Conservation (phyloP, 2,797 vertebrate species). For the Pelochelys cantorii region DNA sequence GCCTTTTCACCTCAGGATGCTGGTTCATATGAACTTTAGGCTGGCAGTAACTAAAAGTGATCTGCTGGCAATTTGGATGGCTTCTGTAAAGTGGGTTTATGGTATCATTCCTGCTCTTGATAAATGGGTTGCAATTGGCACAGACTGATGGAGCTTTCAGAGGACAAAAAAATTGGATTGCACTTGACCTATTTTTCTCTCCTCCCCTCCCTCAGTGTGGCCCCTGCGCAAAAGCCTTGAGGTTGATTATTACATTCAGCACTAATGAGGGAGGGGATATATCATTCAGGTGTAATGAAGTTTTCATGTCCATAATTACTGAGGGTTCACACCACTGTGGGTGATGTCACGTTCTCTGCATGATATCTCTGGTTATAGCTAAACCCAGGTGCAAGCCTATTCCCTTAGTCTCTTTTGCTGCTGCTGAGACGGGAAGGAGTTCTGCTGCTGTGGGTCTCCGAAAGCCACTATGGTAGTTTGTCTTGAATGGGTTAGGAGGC, state of each 20-base stretch:
- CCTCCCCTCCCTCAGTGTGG: neutral
- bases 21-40: neutral
- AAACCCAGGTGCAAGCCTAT: neutral
- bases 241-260: neutral
- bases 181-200: neutral
- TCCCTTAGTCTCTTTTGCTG: neutral
- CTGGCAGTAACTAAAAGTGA: neutral
- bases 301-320: neutral
- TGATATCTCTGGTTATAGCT: constrained; percentile 7
- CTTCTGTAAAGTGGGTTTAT: neutral
- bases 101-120: neutral
- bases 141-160: neutral
- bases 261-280: neutral
- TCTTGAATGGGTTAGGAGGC: neutral
- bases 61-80: neutral
- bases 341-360: neutral
- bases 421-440: neutral
- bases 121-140: neutral
- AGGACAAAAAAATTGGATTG: neutral
- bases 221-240: neutral
- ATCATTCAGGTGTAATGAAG: neutral
- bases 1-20: neutral
- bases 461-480: neutral
- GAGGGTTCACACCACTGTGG: neutral
- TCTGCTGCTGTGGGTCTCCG: neutral